phyloP scores from a whole-genome alignment of 2,113 vertebrate species.

The Dicentrarchus labrax region DNA sequence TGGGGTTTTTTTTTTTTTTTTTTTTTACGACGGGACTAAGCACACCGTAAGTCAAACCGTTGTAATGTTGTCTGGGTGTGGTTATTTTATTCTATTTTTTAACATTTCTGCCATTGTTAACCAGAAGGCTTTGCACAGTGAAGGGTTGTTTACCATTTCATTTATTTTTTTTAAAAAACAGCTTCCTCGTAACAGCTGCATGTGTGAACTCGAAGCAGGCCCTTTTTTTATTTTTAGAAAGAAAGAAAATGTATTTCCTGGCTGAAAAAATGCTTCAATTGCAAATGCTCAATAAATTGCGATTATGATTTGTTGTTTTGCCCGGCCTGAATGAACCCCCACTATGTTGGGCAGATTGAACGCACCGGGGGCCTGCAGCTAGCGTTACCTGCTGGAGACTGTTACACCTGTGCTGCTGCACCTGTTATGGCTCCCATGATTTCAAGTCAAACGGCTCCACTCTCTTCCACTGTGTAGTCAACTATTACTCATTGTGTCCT shows the following conservation, averaged over 20 bases:
- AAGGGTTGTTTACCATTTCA: not conserved
- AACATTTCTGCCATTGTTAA: rapidly evolving
- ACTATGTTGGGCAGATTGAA: not conserved
- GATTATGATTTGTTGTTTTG: too few species aligned
- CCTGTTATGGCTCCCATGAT: constrained; percentile 47
- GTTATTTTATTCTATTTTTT: not conserved
- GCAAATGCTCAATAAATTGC: not conserved
- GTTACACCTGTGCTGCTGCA: constrained; percentile 69
- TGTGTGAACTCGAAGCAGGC: constrained; percentile 42
- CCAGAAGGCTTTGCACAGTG: not conserved
- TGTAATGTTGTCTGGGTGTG: not conserved
- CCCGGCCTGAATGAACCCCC: not conserved
- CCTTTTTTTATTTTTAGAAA: too few species aligned
- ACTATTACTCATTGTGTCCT: not conserved
- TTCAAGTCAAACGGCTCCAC: not conserved
- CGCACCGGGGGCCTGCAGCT: not conserved
- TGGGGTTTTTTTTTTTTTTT: not conserved
- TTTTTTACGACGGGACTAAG: constrained; percentile 55
- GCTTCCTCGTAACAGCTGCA: constrained; percentile 39
- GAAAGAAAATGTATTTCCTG: constrained; percentile 3
- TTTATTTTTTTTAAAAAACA: not conserved
- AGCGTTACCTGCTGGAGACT: constrained; percentile 1
- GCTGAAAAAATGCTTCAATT: not conserved
- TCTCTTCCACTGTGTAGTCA: not conserved
- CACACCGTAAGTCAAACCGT: constrained; percentile 70